Percentiles rank a stretch among this genome's conserved stretches.
Evolutionary conservation across 1,140 invertebrate genomes (phyloP).

Genomic region (Pachypeltis micranthus): DNA sequence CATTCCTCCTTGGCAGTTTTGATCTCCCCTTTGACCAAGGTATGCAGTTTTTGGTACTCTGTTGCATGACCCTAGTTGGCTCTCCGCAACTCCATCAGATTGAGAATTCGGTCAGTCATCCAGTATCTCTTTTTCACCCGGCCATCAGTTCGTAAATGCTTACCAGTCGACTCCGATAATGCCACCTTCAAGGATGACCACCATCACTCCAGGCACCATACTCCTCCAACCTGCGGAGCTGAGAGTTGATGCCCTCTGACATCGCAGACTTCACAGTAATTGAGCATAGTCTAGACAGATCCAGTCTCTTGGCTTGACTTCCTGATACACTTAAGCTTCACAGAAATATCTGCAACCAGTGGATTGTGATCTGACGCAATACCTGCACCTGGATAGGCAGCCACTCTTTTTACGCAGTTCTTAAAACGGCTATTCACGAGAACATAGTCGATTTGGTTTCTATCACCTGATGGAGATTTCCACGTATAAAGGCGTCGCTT

Average conservation of each 20-base stretch:
- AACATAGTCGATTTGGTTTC: too few relatives aligned
- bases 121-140: not conserved
- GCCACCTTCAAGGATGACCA: not conserved
- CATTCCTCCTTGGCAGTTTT: not conserved
- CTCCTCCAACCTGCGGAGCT: not conserved
- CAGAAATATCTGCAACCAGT: not conserved
- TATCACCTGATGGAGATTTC: too few relatives aligned
- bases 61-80: not conserved
- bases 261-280: not conserved
- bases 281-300: too few relatives aligned
- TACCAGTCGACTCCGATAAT: not conserved
- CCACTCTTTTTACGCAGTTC: too few relatives aligned
- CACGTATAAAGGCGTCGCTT: too few relatives aligned
- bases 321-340: not conserved
- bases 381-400: not conserved
- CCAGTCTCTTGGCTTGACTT: not conserved
- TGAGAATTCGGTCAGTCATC: not conserved
- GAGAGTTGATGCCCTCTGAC: not conserved
- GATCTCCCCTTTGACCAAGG: not conserved
- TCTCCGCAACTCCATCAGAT: not conserved
- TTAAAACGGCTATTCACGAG: not conserved
- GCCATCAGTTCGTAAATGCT: not conserved
- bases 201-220: not conserved
- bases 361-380: not conserved
- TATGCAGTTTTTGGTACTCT: not conserved